These are phyloP conservation scores for Phyllostomus hastatus DNA, from an alignment of 2,113 vertebrate species.

Conservation along the genomic window DNA sequence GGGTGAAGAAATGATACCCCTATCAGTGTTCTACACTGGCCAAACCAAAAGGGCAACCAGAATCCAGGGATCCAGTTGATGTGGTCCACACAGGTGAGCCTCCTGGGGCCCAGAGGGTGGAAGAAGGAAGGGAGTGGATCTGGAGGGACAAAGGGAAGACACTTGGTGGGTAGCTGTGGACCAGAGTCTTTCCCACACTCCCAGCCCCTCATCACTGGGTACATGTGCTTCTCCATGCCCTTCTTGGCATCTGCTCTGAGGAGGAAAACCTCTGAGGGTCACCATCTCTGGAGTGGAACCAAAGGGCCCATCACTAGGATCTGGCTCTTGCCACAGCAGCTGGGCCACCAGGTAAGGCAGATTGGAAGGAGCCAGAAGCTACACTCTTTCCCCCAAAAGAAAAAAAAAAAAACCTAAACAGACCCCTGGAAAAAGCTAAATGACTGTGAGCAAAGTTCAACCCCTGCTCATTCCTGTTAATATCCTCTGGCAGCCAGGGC, in stretches of 20 bases:
- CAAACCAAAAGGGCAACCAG: neutral
- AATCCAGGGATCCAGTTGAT: neutral
- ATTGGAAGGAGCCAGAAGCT: neutral
- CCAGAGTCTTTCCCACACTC: neutral
- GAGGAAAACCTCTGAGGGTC: neutral
- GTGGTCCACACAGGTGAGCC: neutral
- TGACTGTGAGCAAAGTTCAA: neutral
- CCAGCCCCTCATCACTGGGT: neutral
- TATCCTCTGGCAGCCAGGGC: conserved; percentile 1
- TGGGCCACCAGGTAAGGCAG: neutral
- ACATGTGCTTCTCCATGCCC: neutral
- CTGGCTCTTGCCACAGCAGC: neutral
- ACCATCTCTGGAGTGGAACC: neutral
- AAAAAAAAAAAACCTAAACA: neutral
- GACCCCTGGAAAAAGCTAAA: neutral
- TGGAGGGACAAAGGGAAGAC: neutral
- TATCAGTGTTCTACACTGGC: neutral
- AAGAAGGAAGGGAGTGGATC: neutral
- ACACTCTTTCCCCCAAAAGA: neutral
- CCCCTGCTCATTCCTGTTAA: neutral
- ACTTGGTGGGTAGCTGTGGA: neutral
- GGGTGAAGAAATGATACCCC: neutral
- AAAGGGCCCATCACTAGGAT: neutral
- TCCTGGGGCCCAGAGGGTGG: neutral
- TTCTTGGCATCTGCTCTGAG: neutral